Conservation (phyloP, 2,888 invertebrate genomes). For the Eueremaeus valkanovi region DNA sequence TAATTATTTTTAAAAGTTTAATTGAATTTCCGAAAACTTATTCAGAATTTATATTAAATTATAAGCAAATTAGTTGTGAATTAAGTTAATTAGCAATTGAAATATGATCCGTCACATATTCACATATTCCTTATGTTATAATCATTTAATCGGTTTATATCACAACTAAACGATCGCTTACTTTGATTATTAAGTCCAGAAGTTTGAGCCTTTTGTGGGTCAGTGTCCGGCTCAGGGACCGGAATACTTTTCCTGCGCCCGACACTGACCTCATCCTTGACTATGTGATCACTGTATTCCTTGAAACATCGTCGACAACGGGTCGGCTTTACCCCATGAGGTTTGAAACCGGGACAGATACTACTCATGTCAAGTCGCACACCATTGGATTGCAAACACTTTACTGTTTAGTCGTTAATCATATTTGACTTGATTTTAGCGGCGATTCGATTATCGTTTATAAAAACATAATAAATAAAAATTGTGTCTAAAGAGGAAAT, state of each 20-base stretch:
- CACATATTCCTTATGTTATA: too few relatives aligned
- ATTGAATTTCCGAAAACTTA: too few relatives aligned
- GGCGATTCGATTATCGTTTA: not conserved
- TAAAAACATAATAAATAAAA: not conserved
- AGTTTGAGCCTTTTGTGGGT: not conserved
- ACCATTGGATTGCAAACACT: not conserved
- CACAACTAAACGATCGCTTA: not conserved
- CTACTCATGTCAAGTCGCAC: conserved; percentile 40
- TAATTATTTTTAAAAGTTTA: too few relatives aligned
- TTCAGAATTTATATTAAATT: too few relatives aligned
- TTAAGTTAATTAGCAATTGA: too few relatives aligned
- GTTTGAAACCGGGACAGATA: conserved; percentile 70
- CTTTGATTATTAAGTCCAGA: not conserved
- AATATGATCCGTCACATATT: too few relatives aligned
- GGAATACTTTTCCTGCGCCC: not conserved
- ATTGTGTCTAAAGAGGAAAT: not conserved
- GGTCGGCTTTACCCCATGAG: conserved; percentile 89
- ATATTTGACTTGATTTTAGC: not conserved
- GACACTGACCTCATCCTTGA: not conserved
- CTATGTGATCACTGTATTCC: conserved; percentile 52
- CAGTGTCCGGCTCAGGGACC: not conserved
- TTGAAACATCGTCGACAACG: conserved; percentile 87
- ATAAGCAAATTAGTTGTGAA: too few relatives aligned
- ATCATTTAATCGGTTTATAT: too few relatives aligned
- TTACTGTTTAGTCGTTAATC: not conserved